phyloP scores from a whole-genome alignment of 2,888 invertebrate species.

The Microchrysa polita region DNA sequence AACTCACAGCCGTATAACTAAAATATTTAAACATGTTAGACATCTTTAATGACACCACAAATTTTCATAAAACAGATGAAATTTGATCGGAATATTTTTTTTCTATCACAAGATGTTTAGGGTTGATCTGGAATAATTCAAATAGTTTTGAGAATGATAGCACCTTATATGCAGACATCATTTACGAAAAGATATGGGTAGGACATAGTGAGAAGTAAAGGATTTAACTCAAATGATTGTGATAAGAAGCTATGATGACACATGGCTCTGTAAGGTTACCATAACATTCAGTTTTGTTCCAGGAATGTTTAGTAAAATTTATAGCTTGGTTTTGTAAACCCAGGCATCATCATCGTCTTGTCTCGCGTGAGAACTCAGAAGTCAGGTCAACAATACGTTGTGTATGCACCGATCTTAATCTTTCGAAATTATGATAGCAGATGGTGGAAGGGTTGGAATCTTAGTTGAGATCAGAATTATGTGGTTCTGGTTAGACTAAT shows the following conservation, averaged over 20 bases:
- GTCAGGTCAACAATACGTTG: constrained; percentile 9
- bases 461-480: neutral
- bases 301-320: constrained; percentile 9
- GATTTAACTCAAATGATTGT: neutral
- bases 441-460: constrained; percentile 2
- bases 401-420: constrained; percentile 13
- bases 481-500: neutral
- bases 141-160: neutral
- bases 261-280: neutral
- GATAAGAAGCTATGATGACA: constrained; percentile 11
- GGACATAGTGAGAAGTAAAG: too few species aligned
- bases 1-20: neutral
- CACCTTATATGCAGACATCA: neutral
- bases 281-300: neutral
- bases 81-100: constrained; percentile 12
- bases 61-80: constrained; percentile 13
- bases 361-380: constrained; percentile 14
- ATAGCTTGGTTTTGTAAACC: too few species aligned
- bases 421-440: constrained; percentile 20
- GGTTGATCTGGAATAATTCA: neutral
- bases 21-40: constrained; percentile 11
- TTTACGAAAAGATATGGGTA: neutral
- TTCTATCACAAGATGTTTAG: too few species aligned
- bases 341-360: too few species aligned
- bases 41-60: neutral